A percentile compares a stretch with the other conserved stretches of the same genome.
phyloP scores from a whole-genome alignment of 2,113 vertebrate genomes.

The Mastomys natalensis region DNA sequence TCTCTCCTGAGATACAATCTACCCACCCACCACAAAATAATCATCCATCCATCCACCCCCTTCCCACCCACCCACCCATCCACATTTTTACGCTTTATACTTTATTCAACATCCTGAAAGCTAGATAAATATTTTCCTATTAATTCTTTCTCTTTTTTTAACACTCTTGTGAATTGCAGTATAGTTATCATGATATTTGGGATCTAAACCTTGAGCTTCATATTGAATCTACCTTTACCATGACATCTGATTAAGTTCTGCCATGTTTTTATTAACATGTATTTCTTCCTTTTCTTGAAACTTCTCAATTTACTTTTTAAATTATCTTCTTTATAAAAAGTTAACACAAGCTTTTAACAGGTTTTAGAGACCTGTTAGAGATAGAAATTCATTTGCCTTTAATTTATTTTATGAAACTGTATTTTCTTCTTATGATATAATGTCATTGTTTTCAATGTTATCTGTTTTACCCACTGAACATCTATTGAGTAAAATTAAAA shows the following conservation, averaged over 20 bases:
- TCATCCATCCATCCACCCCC: background rate
- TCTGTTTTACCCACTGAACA: background rate
- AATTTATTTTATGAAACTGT: slow-evolving; percentile 8
- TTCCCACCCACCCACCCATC: background rate
- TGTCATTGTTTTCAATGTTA: background rate
- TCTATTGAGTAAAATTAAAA: background rate
- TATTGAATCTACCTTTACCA: background rate
- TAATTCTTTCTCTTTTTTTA: background rate
- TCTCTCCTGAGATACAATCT: background rate
- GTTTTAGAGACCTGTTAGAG: background rate
- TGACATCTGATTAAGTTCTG: background rate
- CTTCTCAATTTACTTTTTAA: background rate
- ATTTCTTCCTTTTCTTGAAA: background rate
- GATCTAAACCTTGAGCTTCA: background rate
- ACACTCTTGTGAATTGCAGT: background rate
- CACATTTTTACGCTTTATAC: background rate
- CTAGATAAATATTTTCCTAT: background rate
- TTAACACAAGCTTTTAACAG: background rate
- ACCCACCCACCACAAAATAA: too few relatives aligned
- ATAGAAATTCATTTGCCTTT: background rate
- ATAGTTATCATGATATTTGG: too few relatives aligned
- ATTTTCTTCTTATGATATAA: background rate
- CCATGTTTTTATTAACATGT: background rate
- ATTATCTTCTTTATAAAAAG: slow-evolving; percentile 9
- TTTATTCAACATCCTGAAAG: background rate